Base-by-base conservation (phyloP, 2,113 vertebrate species). In the Panthera leo region DNA sequence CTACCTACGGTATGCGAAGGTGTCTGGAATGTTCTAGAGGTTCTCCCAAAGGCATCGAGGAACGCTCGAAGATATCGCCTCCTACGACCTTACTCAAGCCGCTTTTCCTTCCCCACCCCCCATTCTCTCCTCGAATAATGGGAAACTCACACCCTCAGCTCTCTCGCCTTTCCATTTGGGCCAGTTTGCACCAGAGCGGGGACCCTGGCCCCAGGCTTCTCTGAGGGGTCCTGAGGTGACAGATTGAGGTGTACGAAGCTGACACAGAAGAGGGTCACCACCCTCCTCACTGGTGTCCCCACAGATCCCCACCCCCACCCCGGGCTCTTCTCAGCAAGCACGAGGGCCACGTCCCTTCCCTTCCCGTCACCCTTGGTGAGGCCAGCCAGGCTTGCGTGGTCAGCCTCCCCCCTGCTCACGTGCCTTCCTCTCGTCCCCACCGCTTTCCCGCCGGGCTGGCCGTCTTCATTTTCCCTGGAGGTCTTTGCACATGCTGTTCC, bases 361-460 rank as follows among this genome's bases (percentile, higher is more conserved):
- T 5, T 55, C 67, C 67, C 67, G 1, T 19, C 34, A 10, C 65
- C 21, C 65, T 36, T n/a, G n/a, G 58, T 4, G 3, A 83, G 79
- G n/a, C 7, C 53, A 14, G 2, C 58, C 42, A 16, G 21, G 23
- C 21, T 45, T 4, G 1, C 53, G 85, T 27, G 7, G 15, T 7
- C 85, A 7, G n/a, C 10, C 87, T 10, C 25, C 19, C 25, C 29
- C 55, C n/a, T 29, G 34, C 27, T 7, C 55, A 19, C 11, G 0
- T 3, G 2, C 36, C 27, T 21, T 23, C 76, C 6, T 8, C 5
- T n/a, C 1, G 2, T 16, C 14, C 53, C 53, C 39, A 8, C 13
- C n/a, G 5, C 15, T 14, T 19, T 45, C 27, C 14, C 16, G 0
- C 68, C 14, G 0, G 1, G 1, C 5, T 10, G 13, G 31, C 68